Evolutionary conservation across 1,140 invertebrate genomes (phyloP).

Genomic region (Plutomurus gul): DNA sequence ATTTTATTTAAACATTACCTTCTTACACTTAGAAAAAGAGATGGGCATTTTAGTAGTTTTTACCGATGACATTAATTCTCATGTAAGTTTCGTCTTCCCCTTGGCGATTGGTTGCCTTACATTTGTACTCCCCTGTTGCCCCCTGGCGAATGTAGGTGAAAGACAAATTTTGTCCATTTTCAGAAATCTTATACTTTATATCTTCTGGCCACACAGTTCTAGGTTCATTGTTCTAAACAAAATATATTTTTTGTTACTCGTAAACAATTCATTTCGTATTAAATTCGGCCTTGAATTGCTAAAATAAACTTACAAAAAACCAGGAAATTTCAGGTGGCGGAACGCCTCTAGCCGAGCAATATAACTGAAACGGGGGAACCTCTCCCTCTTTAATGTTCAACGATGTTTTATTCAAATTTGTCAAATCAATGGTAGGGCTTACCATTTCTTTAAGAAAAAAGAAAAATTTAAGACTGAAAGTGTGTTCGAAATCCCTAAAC

Average conservation of each 20-base stretch:
- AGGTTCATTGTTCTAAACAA: conserved; percentile 32
- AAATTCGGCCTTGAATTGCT: not conserved
- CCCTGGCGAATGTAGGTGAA: conserved; percentile 35
- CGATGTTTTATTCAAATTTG: conserved; percentile 44
- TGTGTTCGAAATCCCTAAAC: not conserved
- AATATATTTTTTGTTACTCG: not conserved
- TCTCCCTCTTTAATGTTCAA: conserved; percentile 21
- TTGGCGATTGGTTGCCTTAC: conserved; percentile 54
- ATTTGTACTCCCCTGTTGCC: conserved; percentile 52
- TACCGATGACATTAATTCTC: conserved; percentile 60
- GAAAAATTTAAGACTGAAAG: too few species aligned
- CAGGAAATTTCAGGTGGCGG: conserved; percentile 56
- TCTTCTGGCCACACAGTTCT: not conserved
- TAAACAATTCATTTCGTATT: conserved; percentile 8
- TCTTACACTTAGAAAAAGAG: conserved; percentile 58
- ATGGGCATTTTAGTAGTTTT: conserved; percentile 56
- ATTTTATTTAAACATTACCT: too few species aligned
- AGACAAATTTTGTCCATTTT: conserved; percentile 26
- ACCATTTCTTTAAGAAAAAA: not conserved
- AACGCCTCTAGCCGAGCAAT: conserved; percentile 54
- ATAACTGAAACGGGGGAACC: not conserved
- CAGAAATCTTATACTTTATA: not conserved
- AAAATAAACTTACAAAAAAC: conserved; percentile 55
- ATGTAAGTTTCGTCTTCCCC: conserved; percentile 55
- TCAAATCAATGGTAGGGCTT: not conserved